Conservation (phyloP, 23 tunicate genomes). For the Botrylloides violaceus region DNA sequence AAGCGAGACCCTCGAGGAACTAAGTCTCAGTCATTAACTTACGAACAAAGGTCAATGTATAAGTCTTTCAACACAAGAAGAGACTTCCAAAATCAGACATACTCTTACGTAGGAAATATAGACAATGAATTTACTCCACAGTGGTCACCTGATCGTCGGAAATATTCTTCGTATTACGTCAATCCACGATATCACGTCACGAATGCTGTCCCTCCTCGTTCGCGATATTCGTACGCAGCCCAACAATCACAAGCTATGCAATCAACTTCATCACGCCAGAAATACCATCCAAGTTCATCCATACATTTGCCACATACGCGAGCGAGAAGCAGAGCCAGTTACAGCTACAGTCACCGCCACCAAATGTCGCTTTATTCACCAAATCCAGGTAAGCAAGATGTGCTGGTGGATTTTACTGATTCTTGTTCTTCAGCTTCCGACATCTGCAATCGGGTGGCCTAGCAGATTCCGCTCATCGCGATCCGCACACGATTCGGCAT, state of each 20-base stretch:
- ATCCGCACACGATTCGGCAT: too few species aligned
- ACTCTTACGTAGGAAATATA: background rate
- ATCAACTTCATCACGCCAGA: background rate
- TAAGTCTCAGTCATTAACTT: conserved; percentile 6
- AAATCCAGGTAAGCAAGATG: background rate
- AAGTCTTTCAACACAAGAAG: background rate
- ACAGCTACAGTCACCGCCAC: conserved; percentile 14
- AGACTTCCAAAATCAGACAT: background rate
- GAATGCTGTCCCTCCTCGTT: background rate
- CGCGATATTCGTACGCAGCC: background rate
- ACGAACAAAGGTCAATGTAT: background rate
- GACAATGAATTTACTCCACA: background rate
- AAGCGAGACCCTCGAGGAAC: background rate
- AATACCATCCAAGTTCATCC: background rate
- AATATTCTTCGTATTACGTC: background rate
- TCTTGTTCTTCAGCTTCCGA: too few species aligned
- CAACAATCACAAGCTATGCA: background rate
- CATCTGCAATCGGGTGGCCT: too few species aligned
- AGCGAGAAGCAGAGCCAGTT: conserved; percentile 21
- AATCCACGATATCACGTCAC: background rate
- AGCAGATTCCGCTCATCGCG: too few species aligned
- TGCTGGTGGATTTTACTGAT: too few species aligned
- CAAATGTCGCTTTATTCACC: conserved; percentile 7
- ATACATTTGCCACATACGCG: background rate
- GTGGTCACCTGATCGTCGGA: background rate